These are phyloP conservation scores for Lasioglossum pauxillum DNA, from an alignment of 2,888 invertebrate species.

Conservation along the genomic window DNA sequence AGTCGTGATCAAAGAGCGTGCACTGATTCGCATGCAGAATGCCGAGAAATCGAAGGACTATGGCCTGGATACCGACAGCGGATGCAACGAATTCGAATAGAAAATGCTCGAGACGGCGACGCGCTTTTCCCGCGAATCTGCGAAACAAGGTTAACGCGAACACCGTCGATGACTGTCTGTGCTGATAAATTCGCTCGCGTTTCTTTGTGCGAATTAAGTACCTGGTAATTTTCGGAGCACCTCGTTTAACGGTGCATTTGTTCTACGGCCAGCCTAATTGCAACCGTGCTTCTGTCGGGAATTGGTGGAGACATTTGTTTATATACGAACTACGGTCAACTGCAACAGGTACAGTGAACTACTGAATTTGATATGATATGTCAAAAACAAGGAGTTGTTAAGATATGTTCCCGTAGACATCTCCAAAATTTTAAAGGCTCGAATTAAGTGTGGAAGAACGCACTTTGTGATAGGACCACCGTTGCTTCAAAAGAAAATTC, in stretches of 20 bases:
- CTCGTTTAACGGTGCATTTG: not conserved
- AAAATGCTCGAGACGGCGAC: not conserved
- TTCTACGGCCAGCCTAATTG: no score
- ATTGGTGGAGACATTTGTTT: no score
- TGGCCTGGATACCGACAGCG: not conserved
- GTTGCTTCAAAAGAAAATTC: not conserved
- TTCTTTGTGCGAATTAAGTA: not conserved
- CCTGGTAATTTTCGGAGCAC: not conserved
- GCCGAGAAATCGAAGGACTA: not conserved
- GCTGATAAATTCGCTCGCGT: not conserved
- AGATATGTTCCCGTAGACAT: not conserved
- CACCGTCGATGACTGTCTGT: not conserved
- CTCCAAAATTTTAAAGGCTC: not conserved
- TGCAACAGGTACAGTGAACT: not conserved
- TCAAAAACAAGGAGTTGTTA: not conserved
- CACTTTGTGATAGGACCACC: not conserved
- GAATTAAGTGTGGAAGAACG: not conserved
- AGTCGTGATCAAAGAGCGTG: conserved; percentile 4
- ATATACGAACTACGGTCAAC: not conserved
- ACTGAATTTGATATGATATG: not conserved
- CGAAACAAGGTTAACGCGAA: not conserved
- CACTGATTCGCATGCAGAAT: not conserved
- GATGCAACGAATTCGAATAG: not conserved
- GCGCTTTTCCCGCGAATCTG: not conserved
- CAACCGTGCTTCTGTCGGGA: no score